Evolutionary conservation across 2,113 vertebrate species (phyloP).

Genomic region (Marcusenius ussheri): DNA sequence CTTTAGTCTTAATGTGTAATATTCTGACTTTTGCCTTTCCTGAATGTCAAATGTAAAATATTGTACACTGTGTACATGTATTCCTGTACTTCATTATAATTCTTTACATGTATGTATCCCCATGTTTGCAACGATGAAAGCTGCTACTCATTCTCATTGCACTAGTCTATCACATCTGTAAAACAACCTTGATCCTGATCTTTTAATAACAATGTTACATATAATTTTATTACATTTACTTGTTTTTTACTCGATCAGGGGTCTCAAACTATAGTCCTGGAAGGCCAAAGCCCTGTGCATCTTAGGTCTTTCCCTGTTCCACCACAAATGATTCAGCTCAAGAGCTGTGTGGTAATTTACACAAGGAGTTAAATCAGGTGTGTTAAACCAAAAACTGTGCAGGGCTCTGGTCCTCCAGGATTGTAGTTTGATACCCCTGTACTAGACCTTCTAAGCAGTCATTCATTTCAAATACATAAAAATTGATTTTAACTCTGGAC

Average conservation of each 20-base stretch:
- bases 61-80: background rate
- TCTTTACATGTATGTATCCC: background rate
- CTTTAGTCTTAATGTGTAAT: background rate
- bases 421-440: too few relatives aligned
- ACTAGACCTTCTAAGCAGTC: background rate
- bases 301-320: too few relatives aligned
- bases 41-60: background rate
- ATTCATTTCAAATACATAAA: background rate
- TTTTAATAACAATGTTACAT: background rate
- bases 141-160: background rate
- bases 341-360: too few relatives aligned
- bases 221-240: background rate
- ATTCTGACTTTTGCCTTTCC: background rate
- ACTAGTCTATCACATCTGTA: background rate
- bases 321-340: too few relatives aligned
- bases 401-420: too few relatives aligned
- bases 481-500: slow-evolving; percentile 36
- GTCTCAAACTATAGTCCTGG: too few relatives aligned
- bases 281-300: too few relatives aligned
- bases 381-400: too few relatives aligned
- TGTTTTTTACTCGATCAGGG: background rate
- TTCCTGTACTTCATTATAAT: background rate
- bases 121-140: background rate
- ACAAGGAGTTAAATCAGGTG: too few relatives aligned
- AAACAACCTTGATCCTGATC: background rate